Base-by-base conservation (phyloP, 2,888 invertebrate species). In the Liodrosophila aerea region DNA sequence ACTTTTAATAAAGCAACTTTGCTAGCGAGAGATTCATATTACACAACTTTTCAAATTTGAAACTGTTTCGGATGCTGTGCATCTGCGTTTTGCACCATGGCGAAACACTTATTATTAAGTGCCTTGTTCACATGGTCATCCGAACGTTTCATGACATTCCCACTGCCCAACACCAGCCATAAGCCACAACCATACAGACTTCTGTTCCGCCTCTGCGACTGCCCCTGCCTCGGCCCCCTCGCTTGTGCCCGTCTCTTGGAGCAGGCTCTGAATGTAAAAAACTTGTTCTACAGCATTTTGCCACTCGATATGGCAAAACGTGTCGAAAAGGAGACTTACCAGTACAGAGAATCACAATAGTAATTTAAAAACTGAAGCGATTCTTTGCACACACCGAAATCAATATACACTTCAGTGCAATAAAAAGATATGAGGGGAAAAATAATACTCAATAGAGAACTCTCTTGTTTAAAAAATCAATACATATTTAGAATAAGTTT, bases 1-100 rank as follows among this genome's bases (percentile, higher is more conserved):
- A 58, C 45, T 67, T 67, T 73, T 67, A 67, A 67, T 73, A 67
- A 58, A 50, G 54, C 52, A 73, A 73, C 73, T 73, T 73, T 51
- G 33, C 18, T 22, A 22, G 37, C 29, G n/a, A 4, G 37, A 29
- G 34, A 54, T 51, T 64, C 66, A 57, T 46, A 37, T 22, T 22
- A 43, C 31, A 47, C 7, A 62, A 73, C 51, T 70, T 67, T 67
- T 73, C 47, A 51, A 67, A 70, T 67, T 56, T 52, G 45, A 58
- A 34, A 5, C 39, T 39, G 22, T 12, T 27, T 1, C 40, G 5
- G 22, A 5, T 37, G 37, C 59, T 51, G 50, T 62, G 7, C 27
- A 12, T 9, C 31, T 15, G 11, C 33, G 13, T 34, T 9, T 1
- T 37, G 44, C 27, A 30, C 43, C 53, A 59, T 64, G 40, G 41